Percentiles rank a stretch among this genome's conserved stretches.
phyloP scores from a whole-genome alignment of 2,797 vertebrate species.

The Myripristis murdjan region DNA sequence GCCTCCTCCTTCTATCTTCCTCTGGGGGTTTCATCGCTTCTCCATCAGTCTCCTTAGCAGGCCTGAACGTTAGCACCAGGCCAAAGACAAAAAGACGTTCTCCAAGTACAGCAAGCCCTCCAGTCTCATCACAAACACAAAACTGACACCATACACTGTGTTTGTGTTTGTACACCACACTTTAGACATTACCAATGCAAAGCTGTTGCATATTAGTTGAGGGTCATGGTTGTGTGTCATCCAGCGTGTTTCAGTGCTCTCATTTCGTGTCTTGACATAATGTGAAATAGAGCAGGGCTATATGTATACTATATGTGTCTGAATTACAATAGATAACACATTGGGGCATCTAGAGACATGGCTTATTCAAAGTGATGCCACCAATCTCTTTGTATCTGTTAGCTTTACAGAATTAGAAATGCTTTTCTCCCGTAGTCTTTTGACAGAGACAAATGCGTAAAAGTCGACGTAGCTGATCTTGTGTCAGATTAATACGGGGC shows the following conservation, averaged over 20 bases:
- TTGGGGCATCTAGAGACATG: neutral
- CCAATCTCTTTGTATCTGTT: neutral
- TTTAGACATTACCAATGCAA: constrained; percentile 4
- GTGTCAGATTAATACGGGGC: constrained; percentile 3
- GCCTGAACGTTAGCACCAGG: constrained; percentile 46
- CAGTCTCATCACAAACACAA: constrained; percentile 42
- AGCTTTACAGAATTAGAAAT: neutral
- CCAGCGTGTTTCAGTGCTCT: neutral
- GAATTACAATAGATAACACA: neutral
- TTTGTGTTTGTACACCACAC: neutral
- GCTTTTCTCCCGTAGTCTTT: neutral
- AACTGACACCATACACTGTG: too few relatives aligned
- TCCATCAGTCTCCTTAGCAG: constrained; percentile 38
- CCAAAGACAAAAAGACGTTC: constrained; percentile 23
- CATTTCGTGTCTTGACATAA: neutral
- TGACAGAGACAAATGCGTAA: neutral
- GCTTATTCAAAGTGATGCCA: neutral
- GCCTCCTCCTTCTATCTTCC: constrained; percentile 27
- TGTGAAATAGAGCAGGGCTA: neutral
- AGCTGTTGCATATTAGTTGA: neutral
- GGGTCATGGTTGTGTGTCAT: neutral
- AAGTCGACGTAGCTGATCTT: neutral
- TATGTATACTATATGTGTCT: neutral
- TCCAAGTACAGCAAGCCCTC: constrained; percentile 5
- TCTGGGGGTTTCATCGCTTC: constrained; percentile 38